Percentiles rank a stretch among this genome's conserved stretches.
These are phyloP conservation scores for Acanthosoma haemorrhoidale DNA, from an alignment of 2,888 invertebrate species.

Conservation along the genomic window DNA sequence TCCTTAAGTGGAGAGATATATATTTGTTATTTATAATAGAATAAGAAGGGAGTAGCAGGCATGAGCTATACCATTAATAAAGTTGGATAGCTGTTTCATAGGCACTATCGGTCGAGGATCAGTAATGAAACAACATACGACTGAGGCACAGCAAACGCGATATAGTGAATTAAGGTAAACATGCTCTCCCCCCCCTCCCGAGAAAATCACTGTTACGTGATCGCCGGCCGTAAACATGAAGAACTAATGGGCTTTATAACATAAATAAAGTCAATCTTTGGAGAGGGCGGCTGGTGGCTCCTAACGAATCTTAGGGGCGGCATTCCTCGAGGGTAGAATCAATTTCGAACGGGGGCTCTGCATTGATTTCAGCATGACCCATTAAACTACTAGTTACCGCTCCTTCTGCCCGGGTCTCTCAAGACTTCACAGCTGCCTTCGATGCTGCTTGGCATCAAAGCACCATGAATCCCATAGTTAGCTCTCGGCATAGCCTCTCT, in stretches of 20 bases:
- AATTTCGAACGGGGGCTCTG: slow-evolving; percentile 5
- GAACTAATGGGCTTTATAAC: slow-evolving; percentile 9
- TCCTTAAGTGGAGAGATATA: no score
- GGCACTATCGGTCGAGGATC: background rate
- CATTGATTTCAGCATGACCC: slow-evolving; percentile 21
- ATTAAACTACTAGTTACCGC: background rate
- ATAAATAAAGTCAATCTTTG: slow-evolving; percentile 24
- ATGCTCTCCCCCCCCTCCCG: background rate
- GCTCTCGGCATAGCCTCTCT: no score
- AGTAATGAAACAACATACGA: background rate
- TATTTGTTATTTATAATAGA: slow-evolving; percentile 4
- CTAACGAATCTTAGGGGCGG: slow-evolving; percentile 4
- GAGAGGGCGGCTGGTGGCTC: no score
- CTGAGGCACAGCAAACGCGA: no score
- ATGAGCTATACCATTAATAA: slow-evolving; percentile 10
- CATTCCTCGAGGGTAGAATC: slow-evolving; percentile 4
- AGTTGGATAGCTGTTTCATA: background rate
- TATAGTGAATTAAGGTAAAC: slow-evolving; percentile 3
- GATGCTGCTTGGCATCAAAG: background rate
- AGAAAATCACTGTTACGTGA: slow-evolving; percentile 19
- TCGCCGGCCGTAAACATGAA: background rate
- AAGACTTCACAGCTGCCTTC: background rate
- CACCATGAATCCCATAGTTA: no score
- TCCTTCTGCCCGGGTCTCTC: background rate
- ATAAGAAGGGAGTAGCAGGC: slow-evolving; percentile 1